These are phyloP conservation scores for Ochlodes sylvanus DNA, from an alignment of 2,888 invertebrate species.

Conservation along the genomic window DNA sequence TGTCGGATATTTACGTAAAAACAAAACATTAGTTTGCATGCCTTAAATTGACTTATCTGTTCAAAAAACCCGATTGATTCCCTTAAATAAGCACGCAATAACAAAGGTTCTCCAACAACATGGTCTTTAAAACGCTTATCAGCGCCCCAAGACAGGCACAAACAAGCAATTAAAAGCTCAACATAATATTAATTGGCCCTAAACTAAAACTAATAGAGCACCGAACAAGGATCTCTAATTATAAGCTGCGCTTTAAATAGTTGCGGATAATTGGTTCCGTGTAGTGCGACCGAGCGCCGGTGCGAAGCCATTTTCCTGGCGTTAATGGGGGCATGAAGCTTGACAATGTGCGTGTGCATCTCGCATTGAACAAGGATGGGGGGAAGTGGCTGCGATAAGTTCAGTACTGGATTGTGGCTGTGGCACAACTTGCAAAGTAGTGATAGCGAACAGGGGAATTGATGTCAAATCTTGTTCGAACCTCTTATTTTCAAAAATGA, in stretches of 20 bases:
- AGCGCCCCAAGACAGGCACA: background rate
- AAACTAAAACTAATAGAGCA: conserved; percentile 34
- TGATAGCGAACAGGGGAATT: too few relatives aligned
- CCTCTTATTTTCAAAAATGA: too few relatives aligned
- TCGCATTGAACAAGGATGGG: too few relatives aligned
- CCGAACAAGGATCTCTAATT: conserved; percentile 33
- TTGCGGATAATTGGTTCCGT: conserved; percentile 38
- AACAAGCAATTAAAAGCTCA: conserved; percentile 5
- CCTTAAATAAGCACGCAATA: background rate
- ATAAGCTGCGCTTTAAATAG: conserved; percentile 22
- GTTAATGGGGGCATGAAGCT: conserved; percentile 25
- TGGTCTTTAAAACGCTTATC: background rate
- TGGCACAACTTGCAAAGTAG: too few relatives aligned
- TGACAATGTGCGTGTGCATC: conserved; percentile 18
- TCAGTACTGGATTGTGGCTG: too few relatives aligned
- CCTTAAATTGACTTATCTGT: too few relatives aligned
- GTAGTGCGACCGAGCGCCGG: conserved; percentile 8
- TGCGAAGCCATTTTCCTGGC: conserved; percentile 9
- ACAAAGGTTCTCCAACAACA: background rate
- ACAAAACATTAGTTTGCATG: too few relatives aligned
- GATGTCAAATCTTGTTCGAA: too few relatives aligned
- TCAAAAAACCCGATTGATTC: too few relatives aligned
- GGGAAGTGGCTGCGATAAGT: too few relatives aligned
- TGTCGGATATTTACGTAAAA: too few relatives aligned
- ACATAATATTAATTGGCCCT: conserved; percentile 33